A percentile compares a stretch with the other conserved stretches of the same genome.
Evolutionary conservation across 2,888 invertebrate species (phyloP).

Genomic region (Spodoptera littoralis): DNA sequence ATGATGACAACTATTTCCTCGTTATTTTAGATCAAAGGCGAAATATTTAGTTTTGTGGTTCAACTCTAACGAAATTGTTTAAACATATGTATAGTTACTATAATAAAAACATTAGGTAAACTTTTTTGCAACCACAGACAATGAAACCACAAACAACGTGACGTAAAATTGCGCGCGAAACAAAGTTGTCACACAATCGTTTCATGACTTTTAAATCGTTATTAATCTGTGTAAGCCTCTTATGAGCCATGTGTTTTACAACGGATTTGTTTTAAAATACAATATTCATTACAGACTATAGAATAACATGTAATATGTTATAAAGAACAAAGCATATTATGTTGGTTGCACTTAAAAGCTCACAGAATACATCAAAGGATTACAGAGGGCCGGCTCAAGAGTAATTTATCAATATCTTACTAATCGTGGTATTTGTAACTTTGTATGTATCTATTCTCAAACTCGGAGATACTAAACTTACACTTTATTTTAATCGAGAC

Average conservation of each 20-base stretch:
- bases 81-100: too few species aligned
- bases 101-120: too few species aligned
- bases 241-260: conserved; percentile 26
- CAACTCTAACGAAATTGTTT: background rate
- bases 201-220: conserved; percentile 18
- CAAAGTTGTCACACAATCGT: conserved; percentile 4
- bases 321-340: conserved; percentile 53
- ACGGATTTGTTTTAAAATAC: conserved; percentile 27
- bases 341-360: conserved; percentile 55
- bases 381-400: conserved; percentile 28
- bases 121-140: conserved; percentile 9
- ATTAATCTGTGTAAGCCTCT: conserved; percentile 1
- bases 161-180: conserved; percentile 27
- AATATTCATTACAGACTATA: conserved; percentile 41
- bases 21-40: conserved; percentile 14
- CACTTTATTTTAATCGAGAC: too few species aligned
- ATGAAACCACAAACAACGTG: background rate
- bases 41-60: conserved; percentile 6
- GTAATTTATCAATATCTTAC: conserved; percentile 40
- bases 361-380: conserved; percentile 58
- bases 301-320: conserved; percentile 32
- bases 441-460: background rate
- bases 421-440: conserved; percentile 13
- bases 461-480: too few species aligned
- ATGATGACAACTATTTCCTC: conserved; percentile 48